Percentiles rank a stretch among this genome's conserved stretches.
phyloP scores from a whole-genome alignment of 2,888 invertebrate species.

The Drosophila paranaensis region DNA sequence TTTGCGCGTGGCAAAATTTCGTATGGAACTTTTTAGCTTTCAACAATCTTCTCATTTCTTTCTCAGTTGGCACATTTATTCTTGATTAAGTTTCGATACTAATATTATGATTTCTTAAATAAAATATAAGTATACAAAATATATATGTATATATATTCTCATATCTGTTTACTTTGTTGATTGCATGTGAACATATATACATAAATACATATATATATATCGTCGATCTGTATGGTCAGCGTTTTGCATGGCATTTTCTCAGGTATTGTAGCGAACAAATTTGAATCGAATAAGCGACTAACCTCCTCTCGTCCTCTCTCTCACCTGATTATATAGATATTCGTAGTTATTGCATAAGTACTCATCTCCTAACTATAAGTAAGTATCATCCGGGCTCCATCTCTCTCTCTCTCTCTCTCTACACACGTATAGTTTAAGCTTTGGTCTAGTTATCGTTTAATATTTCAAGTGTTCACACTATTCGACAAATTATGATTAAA shows the following conservation, averaged over 20 bases:
- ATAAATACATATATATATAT: constrained; percentile 19
- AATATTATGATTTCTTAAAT: constrained; percentile 73
- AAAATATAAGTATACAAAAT: constrained; percentile 76
- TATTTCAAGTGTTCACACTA: constrained; percentile 45
- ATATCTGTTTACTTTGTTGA: constrained; percentile 48
- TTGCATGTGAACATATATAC: constrained; percentile 32
- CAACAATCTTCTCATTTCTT: constrained; percentile 38
- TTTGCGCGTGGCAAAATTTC: constrained; percentile 44
- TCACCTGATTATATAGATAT: constrained; percentile 34
- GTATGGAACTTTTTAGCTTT: constrained; percentile 63
- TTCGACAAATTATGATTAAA: constrained; percentile 44
- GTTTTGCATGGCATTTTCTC: constrained; percentile 51
- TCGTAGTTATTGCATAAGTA: constrained; percentile 42
- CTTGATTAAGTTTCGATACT: constrained; percentile 33
- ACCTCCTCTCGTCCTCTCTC: neutral
- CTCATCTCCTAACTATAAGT: constrained; percentile 29
- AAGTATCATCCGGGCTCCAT: constrained; percentile 34
- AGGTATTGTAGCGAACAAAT: constrained; percentile 74
- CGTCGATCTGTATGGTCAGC: constrained; percentile 45
- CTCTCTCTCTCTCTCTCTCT: neutral
- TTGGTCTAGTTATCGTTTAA: constrained; percentile 71
- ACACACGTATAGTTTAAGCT: constrained; percentile 61
- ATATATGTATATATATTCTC: constrained; percentile 57
- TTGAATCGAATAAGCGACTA: constrained; percentile 50
- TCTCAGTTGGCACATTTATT: constrained; percentile 63